Evolutionary conservation across 2,888 invertebrate genomes (phyloP), one percentile per base, ranked within the genome.

Genomic region (Aleiodes alternator): DNA sequence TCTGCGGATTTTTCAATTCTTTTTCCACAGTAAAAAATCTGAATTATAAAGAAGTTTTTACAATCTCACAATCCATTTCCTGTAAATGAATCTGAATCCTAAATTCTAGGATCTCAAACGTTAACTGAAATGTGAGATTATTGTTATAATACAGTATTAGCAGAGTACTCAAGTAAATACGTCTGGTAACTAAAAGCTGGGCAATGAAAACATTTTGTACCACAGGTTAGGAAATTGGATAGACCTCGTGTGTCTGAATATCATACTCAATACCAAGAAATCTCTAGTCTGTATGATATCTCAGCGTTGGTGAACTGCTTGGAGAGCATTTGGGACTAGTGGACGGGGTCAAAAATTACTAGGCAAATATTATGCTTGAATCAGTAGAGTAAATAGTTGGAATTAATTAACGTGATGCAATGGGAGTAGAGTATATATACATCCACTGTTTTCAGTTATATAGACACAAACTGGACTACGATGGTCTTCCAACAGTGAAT

Each of bases 321-420:
- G 38, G 53, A 11, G 11, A 68, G 23, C 68, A 50, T 48, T 34
- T 61, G 53, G 16, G 11, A 43, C 43, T 38, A 38, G 64, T 53
- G 14, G 64, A 72, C 31, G 68, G 64, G 73, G 76, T 78, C 76
- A 82, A 83, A 83, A 84, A 82, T 81, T 74, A 76, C 76, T 77
- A 77, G 70, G 79, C 81, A 82, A 84, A 84, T 84, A 83, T 84
- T 84, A 83, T 84, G 82, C 74, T 84, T 83, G 79, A 82, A 84
- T 84, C 82, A 82, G 80, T 80, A 80, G 79, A 79, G 82, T 81
- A 83, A 84, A 84, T 83, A 82, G 82, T 78, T 75, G 79, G 81
- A 83, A 82, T 83, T 84, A 84, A 84, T 84, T 83, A 83, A 83
- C 80, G 77, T 68, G 69, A 73, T 73, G 73, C 61, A 8, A 74